Percentiles rank a stretch among this genome's conserved stretches.
phyloP scores from a whole-genome alignment of 2,113 vertebrate genomes.

The Potamarius usumacintae region DNA sequence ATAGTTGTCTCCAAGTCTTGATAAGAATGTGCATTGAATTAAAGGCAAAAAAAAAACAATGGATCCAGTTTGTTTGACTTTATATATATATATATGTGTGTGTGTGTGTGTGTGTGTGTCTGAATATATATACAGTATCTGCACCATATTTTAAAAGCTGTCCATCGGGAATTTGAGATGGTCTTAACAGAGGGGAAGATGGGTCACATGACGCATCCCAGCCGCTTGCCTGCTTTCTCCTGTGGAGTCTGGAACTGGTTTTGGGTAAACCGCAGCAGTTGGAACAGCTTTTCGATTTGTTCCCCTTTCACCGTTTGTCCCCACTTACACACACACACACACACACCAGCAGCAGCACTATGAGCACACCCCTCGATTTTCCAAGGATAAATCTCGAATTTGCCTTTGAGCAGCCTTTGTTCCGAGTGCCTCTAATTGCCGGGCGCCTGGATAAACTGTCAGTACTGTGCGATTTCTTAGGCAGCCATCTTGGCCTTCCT shows the following conservation, averaged over 20 bases:
- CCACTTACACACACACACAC: constrained; percentile 31
- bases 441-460: constrained; percentile 70
- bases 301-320: constrained; percentile 38
- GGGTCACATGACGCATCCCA: constrained; percentile 48
- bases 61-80: neutral
- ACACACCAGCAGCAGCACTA: neutral
- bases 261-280: constrained; percentile 39
- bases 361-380: constrained; percentile 50
- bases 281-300: constrained; percentile 47
- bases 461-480: constrained; percentile 65
- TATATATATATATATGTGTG: too few relatives aligned
- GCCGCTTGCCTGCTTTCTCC: constrained; percentile 37
- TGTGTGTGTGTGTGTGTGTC: too few relatives aligned
- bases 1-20: constrained; percentile 52
- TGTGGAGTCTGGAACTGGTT: constrained; percentile 55
- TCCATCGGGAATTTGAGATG: constrained; percentile 26
- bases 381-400: constrained; percentile 64
- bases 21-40: constrained; percentile 48
- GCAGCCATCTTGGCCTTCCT: constrained; percentile 65
- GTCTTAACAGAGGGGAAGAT: constrained; percentile 37
- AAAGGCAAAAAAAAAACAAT: constrained; percentile 20
- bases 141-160: constrained; percentile 35
- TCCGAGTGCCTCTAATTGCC: constrained; percentile 64
- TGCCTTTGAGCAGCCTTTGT: constrained; percentile 62
- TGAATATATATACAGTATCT: neutral